Conservation (phyloP, 2,888 invertebrate genomes). For the Panzeria rudis region DNA sequence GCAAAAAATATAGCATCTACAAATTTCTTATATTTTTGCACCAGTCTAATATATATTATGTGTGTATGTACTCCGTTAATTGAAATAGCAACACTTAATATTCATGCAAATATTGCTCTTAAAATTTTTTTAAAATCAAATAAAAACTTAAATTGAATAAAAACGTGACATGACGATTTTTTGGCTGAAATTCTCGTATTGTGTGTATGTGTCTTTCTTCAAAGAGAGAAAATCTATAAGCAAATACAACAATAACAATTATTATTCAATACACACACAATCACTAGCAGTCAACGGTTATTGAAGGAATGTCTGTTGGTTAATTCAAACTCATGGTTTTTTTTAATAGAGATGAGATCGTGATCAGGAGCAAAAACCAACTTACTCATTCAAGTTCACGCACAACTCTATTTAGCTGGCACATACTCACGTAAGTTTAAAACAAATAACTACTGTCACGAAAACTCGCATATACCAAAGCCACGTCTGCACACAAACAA, state of each 20-base stretch:
- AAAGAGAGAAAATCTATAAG: not conserved
- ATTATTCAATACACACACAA: not conserved
- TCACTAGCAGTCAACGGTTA: not conserved
- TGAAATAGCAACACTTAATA: conserved; percentile 26
- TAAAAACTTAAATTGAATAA: conserved; percentile 46
- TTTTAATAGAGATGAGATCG: no score
- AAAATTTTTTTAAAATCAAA: conserved; percentile 5
- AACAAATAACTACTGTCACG: no score
- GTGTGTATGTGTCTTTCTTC: not conserved
- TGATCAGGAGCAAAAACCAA: no score
- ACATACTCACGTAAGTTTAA: no score
- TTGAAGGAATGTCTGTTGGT: not conserved
- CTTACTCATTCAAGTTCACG: no score
- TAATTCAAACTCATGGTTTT: not conserved
- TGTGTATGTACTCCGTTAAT: not conserved
- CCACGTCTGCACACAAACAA: no score
- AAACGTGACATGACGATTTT: conserved; percentile 60
- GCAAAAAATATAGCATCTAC: no score
- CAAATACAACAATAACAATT: not conserved
- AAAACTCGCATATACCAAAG: no score
- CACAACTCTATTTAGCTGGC: no score
- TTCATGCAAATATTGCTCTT: conserved; percentile 8
- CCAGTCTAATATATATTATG: no score
- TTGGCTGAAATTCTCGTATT: conserved; percentile 9
- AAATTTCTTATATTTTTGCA: no score